Conservation (phyloP, 2,888 invertebrate genomes). For the Gastrophysa polygoni region DNA sequence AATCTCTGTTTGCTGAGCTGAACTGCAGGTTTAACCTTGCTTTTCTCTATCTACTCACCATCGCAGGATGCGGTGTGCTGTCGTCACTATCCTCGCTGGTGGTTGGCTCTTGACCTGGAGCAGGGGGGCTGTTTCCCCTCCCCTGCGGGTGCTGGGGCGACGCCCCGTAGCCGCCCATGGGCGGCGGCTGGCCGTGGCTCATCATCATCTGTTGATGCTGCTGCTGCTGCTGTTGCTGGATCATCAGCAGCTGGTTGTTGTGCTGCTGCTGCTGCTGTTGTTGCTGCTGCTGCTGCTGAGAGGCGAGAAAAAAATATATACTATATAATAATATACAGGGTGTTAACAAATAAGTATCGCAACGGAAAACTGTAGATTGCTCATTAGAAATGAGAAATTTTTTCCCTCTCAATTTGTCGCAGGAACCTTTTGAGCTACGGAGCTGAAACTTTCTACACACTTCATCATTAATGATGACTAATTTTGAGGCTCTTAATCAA, state of each 20-base stretch:
- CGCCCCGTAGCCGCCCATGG: constrained; percentile 58
- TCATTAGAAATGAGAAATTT: no score
- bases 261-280: constrained; percentile 50
- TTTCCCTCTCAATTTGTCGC: no score
- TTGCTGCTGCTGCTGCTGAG: constrained; percentile 16
- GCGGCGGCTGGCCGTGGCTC: constrained; percentile 56
- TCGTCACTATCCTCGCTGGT: constrained; percentile 90
- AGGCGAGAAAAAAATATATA: no score
- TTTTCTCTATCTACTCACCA: constrained; percentile 56
- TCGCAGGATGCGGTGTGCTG: constrained; percentile 72
- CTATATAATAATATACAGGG: no score
- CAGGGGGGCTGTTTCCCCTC: constrained; percentile 66
- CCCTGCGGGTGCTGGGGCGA: constrained; percentile 66
- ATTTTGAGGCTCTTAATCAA: no score
- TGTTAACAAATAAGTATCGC: no score
- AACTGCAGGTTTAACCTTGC: no score
- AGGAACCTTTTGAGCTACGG: no score
- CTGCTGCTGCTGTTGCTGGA: constrained; percentile 54
- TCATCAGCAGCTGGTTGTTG: constrained; percentile 53
- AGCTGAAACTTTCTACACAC: no score
- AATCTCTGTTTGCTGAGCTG: no score
- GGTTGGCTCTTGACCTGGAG: constrained; percentile 66
- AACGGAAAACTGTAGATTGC: no score
- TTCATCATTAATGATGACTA: no score
- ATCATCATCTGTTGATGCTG: constrained; percentile 59